Conservation (phyloP, 2,888 invertebrate genomes). For the Polydesmus complanatus region DNA sequence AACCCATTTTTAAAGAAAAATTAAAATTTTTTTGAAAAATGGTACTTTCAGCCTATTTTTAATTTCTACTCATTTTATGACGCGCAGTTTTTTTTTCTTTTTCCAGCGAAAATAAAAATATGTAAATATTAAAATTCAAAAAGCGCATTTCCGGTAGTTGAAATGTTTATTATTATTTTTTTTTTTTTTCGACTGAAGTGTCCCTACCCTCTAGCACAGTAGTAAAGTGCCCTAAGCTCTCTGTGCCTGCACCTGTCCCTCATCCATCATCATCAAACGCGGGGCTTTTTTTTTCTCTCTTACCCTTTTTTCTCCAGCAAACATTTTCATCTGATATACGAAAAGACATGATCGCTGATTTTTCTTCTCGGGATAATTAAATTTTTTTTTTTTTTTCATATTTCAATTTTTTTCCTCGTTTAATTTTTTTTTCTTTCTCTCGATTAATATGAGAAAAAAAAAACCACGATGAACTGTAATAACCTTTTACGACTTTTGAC, state of each 20-base stretch:
- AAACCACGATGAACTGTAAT: not conserved
- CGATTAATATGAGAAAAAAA: not conserved
- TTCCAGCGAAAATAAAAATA: too few relatives aligned
- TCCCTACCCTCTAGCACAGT: not conserved
- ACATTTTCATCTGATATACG: not conserved
- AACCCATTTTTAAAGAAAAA: too few relatives aligned
- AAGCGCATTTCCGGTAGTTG: too few relatives aligned
- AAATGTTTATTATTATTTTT: too few relatives aligned
- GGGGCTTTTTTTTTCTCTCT: not conserved
- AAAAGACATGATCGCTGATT: not conserved
- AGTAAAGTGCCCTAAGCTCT: not conserved
- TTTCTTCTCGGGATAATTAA: not conserved
- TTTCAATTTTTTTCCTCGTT: not conserved
- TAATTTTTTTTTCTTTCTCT: not conserved
- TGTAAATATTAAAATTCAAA: too few relatives aligned
- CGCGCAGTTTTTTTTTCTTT: too few relatives aligned
- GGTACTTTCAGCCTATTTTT: too few relatives aligned
- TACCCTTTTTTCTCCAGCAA: not conserved
- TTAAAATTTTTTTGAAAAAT: too few relatives aligned
- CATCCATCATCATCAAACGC: not conserved
- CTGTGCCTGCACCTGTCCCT: not conserved
- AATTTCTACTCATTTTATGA: too few relatives aligned
- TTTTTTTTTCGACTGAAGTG: not conserved
- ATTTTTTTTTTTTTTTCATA: not conserved
- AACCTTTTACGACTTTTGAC: not conserved